Evolutionary conservation across 2,113 vertebrate genomes (phyloP).

Genomic region (Oceanodroma tethys): DNA sequence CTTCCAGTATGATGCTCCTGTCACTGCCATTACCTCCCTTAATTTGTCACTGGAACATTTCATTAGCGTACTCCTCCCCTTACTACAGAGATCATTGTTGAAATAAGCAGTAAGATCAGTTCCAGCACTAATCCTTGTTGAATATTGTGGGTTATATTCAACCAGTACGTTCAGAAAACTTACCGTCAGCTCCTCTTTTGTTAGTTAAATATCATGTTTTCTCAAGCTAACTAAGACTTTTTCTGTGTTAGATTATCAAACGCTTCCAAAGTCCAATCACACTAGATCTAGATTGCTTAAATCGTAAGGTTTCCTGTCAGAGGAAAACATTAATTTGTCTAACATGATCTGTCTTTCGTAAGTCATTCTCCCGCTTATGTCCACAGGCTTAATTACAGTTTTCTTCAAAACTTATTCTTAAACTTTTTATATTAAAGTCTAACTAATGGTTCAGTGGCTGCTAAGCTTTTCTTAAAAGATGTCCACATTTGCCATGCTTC

Average conservation of each 20-base stretch:
- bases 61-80: not conserved
- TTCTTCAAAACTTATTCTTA: not conserved
- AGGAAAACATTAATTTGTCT: not conserved
- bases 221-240: not conserved
- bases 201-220: not conserved
- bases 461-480: not conserved
- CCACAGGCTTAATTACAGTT: not conserved
- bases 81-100: not conserved
- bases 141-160: not conserved
- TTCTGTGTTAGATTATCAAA: not conserved
- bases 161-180: not conserved
- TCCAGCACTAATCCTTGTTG: not conserved
- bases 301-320: not conserved
- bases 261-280: not conserved
- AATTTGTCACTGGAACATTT: not conserved
- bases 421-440: not conserved
- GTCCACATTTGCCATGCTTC: not conserved
- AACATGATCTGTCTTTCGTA: not conserved
- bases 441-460: not conserved
- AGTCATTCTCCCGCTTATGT: not conserved
- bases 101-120: not conserved
- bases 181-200: not conserved
- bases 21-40: not conserved
- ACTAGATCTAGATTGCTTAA: not conserved
- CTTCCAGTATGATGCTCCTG: not conserved